A percentile compares a stretch with the other conserved stretches of the same genome.
Conservation (phyloP, 2,888 invertebrate species). For the Cristatella mucedo region DNA sequence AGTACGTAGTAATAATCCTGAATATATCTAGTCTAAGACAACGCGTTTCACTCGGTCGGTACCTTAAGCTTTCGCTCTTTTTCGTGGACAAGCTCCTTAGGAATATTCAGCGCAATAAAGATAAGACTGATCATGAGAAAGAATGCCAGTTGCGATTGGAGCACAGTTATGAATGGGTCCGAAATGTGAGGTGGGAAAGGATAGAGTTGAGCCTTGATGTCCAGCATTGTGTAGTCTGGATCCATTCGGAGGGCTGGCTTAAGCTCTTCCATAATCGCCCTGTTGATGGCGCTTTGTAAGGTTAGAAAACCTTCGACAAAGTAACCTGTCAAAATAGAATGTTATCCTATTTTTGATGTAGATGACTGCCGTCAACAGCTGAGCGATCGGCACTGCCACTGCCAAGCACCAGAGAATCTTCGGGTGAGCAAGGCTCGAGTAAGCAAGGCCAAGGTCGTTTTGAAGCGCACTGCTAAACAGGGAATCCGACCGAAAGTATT, state of each 20-base stretch:
- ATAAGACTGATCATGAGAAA: slow-evolving; percentile 64
- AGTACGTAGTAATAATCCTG: too few species aligned
- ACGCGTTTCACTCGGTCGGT: too few species aligned
- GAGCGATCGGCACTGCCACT: too few species aligned
- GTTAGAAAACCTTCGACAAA: slow-evolving; percentile 51
- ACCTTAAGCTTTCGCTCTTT: slow-evolving; percentile 48
- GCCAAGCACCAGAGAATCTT: too few species aligned
- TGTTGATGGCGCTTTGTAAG: slow-evolving; percentile 47
- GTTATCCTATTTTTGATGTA: too few species aligned
- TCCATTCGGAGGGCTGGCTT: not conserved
- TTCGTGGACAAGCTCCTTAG: slow-evolving; percentile 56
- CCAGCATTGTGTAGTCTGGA: slow-evolving; percentile 33
- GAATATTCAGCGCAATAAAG: slow-evolving; percentile 60
- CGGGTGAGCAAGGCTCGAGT: too few species aligned
- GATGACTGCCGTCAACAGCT: too few species aligned
- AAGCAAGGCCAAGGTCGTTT: too few species aligned
- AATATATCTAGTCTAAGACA: too few species aligned
- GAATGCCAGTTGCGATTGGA: slow-evolving; percentile 54
- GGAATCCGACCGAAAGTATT: too few species aligned
- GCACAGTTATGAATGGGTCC: slow-evolving; percentile 50
- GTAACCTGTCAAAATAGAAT: slow-evolving; percentile 42
- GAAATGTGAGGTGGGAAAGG: slow-evolving; percentile 56
- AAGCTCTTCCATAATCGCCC: slow-evolving; percentile 31
- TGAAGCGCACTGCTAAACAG: too few species aligned
- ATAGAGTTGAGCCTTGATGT: slow-evolving; percentile 41